A percentile compares a stretch with the other conserved stretches of the same genome.
Conservation (phyloP, 2,888 invertebrate genomes). For the Girardia tigrina region DNA sequence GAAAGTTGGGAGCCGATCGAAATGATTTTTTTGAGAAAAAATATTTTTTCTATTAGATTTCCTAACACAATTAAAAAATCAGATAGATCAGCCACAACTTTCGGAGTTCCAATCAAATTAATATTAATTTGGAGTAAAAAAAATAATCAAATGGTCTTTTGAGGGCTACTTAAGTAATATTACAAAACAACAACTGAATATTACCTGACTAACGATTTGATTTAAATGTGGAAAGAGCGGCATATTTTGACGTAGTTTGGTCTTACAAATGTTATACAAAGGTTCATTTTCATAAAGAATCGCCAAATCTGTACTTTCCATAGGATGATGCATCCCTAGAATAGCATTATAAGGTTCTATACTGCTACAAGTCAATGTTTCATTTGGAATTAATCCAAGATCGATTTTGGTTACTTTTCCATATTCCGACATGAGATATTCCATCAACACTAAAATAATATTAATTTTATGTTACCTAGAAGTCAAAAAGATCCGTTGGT, state of each 20-base stretch:
- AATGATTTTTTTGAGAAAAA: too few species aligned
- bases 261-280: conserved; percentile 26
- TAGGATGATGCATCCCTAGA: neutral
- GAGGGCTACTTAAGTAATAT: too few species aligned
- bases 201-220: conserved; percentile 5
- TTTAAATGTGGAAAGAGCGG: conserved; percentile 2
- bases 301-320: neutral
- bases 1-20: too few species aligned
- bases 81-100: too few species aligned
- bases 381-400: neutral
- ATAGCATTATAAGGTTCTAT: conserved; percentile 24
- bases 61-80: too few species aligned
- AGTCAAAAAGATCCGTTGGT: too few species aligned
- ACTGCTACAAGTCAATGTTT: conserved; percentile 15
- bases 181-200: too few species aligned
- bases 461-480: too few species aligned
- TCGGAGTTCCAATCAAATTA: too few species aligned
- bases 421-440: neutral
- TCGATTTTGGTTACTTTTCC: conserved; percentile 11
- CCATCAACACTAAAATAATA: neutral
- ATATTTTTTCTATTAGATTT: too few species aligned
- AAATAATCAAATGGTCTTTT: too few species aligned
- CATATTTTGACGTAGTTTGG: neutral
- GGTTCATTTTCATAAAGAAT: conserved; percentile 21
- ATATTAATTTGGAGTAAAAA: too few species aligned